Base-by-base conservation (phyloP, 30 jellyfish, hydroid and myxozoan species). In the Aurelia sp. region DNA sequence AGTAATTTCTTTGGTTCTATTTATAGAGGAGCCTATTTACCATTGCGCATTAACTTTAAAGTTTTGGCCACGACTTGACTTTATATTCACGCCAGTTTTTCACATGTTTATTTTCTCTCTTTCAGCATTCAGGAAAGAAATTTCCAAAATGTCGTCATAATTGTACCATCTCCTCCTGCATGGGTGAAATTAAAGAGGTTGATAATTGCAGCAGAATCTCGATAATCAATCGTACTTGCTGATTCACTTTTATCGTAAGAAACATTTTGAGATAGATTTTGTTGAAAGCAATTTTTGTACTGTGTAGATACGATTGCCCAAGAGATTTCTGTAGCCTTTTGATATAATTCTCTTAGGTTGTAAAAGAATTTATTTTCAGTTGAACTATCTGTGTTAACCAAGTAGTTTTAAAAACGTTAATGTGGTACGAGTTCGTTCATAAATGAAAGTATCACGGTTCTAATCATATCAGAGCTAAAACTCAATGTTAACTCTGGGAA, bases 71-170 rank as follows among this genome's bases (percentile, higher is more conserved):
- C 20, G 21, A 1, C 3, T 33, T 15, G 4, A 6, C 6, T 5
- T 11, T 31, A 8, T 40, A 16, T 44, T 21, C 53, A 17, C 74
- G 5, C 13, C 13, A 7, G 22, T 44, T 21, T 41, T 37, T 11
- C 16, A 35, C 27, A 8, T 33, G 21, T 77, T 66, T 80, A n/a
- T 21, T 67, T 37, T 37, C 19, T 31, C 4, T 44, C 53, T 81
- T 81, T 81, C 70, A 78, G 88, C 71, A 18, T 47, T 78, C 73
- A 68, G 76, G 66, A 78, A 62, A 64, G 88, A 78, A 51, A 48
- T 78, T 23, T 37, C 79, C 51, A 68, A 68, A 48, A 17, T 68
- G 18, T 10, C 78, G 13, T 47, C 22, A 48, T 73, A 52, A 73
- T 6, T 21, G 10, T 41, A 20, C 0, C 59, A n/a, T 20, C 20